Base-by-base conservation (phyloP, 2,888 invertebrate species). In the Clistopyga incitator region DNA sequence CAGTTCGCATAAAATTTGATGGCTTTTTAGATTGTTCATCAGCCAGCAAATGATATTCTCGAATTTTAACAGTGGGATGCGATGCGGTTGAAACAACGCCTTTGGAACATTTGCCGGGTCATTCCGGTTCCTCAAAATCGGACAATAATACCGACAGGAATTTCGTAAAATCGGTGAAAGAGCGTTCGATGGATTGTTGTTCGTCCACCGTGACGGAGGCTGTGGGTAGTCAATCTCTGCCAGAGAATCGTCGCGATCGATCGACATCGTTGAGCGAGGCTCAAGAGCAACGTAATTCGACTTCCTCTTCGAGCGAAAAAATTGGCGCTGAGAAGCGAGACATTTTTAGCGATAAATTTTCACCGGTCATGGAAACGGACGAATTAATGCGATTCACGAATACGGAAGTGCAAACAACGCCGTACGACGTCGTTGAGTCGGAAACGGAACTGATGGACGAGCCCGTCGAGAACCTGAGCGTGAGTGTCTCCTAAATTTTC, bases 401-500 rank as follows among this genome's bases (percentile, higher is more conserved):
- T 61, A 86, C 89, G 2, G 91, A 93, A 85, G 93, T 92, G 1
- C 93, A 93, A 88, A 92, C 93, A 45, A 87, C 85, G 15, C 90
- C 91, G 2, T 91, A 86, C 67, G 91, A 92, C 54, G 84, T 88
- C 3, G 85, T 86, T 0, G 92, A 92, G 77, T 90, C 88, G 10
- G 91, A 90, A 61, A 86, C 88, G 0, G 90, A 90, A 65, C 70
- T 86, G 13, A 89, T 88, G 65, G 90, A 92, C 45, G 91, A 91
- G 52, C 91, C 91, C 42, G 89, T 92, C 68, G 90, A 92, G 84
- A 93, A 93, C 88, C 87, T 93, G 13, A 92, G 92, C 78, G 92
- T 93, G 86, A 89, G 90, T 88, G 47, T 74, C 42, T 15, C 34
- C 52, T 4, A 52, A 59, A 54, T 34, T 18, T 67, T 23, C n/a